phyloP scores from a whole-genome alignment of 2,888 invertebrate species.

The Abrostola triplasia region DNA sequence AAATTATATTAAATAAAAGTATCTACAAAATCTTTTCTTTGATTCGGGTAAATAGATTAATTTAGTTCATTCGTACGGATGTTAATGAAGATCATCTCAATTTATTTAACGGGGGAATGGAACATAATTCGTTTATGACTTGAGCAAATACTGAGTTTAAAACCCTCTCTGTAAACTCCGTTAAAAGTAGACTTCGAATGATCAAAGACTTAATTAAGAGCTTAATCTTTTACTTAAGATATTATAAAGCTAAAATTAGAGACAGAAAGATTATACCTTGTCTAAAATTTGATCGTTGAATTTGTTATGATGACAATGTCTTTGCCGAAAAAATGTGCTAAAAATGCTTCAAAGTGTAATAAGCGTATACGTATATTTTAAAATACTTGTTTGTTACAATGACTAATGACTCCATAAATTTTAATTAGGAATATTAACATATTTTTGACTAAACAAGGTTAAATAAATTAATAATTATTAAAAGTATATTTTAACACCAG shows the following conservation, averaged over 20 bases:
- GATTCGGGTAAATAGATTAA: conserved; percentile 8
- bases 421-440: too few species aligned
- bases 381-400: too few species aligned
- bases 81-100: conserved; percentile 37
- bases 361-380: too few species aligned
- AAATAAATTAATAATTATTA: too few species aligned
- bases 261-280: too few species aligned
- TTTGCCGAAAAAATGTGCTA: too few species aligned
- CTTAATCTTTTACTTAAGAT: conserved; percentile 42
- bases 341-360: too few species aligned
- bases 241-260: conserved; percentile 23
- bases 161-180: conserved; percentile 33
- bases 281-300: too few species aligned
- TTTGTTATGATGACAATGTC: not conserved
- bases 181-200: conserved; percentile 41
- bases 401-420: too few species aligned
- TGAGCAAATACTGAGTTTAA: conserved; percentile 33
- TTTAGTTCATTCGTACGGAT: conserved; percentile 34
- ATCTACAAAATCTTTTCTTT: conserved; percentile 20
- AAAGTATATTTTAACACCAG: too few species aligned
- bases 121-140: conserved; percentile 45
- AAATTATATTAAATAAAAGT: conserved; percentile 2
- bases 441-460: too few species aligned
- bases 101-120: conserved; percentile 23
- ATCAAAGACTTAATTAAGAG: conserved; percentile 50